phyloP scores from a whole-genome alignment of 2,113 vertebrate genomes.

The Suncus etruscus region DNA sequence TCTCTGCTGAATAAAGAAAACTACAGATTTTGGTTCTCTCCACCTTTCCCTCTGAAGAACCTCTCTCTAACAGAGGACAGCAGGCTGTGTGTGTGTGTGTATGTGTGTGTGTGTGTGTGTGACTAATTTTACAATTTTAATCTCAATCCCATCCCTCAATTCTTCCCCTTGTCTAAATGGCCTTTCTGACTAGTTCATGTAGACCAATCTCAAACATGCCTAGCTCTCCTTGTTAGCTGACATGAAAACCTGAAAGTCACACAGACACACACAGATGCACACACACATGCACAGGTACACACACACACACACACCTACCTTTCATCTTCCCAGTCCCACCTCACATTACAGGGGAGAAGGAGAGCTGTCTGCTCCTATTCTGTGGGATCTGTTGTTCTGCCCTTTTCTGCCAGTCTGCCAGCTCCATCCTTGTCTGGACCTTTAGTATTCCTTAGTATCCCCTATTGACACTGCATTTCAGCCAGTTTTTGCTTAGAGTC shows the following conservation, averaged over 20 bases:
- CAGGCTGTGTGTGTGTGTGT: not conserved
- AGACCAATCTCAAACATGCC: not conserved
- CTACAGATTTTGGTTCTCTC: constrained; percentile 1
- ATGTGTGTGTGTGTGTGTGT: not conserved
- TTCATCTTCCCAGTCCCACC: too few species aligned
- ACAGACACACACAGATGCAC: too few species aligned
- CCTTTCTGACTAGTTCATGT: not conserved
- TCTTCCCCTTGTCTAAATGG: not conserved
- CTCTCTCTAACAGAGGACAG: not conserved
- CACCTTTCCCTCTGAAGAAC: constrained; percentile 23
- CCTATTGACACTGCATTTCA: not conserved
- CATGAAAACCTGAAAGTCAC: not conserved
- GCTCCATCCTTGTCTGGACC: not conserved
- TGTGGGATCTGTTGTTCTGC: not conserved
- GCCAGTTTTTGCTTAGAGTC: not conserved
- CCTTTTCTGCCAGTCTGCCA: not conserved
- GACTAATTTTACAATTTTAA: not conserved
- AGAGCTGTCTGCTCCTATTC: not conserved
- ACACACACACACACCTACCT: too few species aligned
- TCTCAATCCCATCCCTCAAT: not conserved
- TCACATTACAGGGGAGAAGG: not conserved
- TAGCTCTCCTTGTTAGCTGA: not conserved
- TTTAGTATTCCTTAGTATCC: not conserved
- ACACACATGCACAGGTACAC: too few species aligned
- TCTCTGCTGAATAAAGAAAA: not conserved